Conservation (phyloP, 1,140 invertebrate species). For the Sitophilus oryzae region DNA sequence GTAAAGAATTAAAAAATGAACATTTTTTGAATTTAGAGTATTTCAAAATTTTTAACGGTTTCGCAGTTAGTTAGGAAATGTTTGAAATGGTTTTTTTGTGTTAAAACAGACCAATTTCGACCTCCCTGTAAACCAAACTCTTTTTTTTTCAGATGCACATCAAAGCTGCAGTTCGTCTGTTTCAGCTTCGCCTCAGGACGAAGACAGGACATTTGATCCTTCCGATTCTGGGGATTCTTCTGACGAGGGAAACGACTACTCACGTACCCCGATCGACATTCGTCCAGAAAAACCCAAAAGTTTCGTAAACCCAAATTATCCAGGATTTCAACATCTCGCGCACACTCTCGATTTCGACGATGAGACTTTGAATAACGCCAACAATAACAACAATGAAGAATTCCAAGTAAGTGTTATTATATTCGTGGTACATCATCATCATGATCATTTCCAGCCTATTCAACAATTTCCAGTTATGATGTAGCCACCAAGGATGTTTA, state of each 20-base stretch:
- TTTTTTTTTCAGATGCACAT: constrained; percentile 32
- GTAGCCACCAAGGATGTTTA: no score
- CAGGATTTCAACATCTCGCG: constrained; percentile 60
- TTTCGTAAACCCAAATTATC: constrained; percentile 74
- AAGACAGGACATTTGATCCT: constrained; percentile 40
- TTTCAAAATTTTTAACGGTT: no score
- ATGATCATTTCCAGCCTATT: no score
- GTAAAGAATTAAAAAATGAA: no score
- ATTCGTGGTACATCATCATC: not conserved
- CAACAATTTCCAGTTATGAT: no score
- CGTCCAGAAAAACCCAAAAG: constrained; percentile 48
- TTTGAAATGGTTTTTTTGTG: not conserved
- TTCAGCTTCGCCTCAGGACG: constrained; percentile 41
- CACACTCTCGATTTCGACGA: constrained; percentile 46
- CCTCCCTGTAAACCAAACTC: no score
- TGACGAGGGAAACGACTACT: constrained; percentile 39
- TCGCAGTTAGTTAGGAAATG: not conserved
- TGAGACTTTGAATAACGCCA: constrained; percentile 32
- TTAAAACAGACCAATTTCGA: not conserved
- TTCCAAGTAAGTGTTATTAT: constrained; percentile 6
- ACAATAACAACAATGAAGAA: constrained; percentile 32
- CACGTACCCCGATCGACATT: constrained; percentile 9
- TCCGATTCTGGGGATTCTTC: constrained; percentile 39
- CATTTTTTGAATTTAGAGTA: no score
- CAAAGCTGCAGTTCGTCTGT: constrained; percentile 38